Evolutionary conservation across 2,797 vertebrate genomes (phyloP).

Genomic region (Varecia variegata): DNA sequence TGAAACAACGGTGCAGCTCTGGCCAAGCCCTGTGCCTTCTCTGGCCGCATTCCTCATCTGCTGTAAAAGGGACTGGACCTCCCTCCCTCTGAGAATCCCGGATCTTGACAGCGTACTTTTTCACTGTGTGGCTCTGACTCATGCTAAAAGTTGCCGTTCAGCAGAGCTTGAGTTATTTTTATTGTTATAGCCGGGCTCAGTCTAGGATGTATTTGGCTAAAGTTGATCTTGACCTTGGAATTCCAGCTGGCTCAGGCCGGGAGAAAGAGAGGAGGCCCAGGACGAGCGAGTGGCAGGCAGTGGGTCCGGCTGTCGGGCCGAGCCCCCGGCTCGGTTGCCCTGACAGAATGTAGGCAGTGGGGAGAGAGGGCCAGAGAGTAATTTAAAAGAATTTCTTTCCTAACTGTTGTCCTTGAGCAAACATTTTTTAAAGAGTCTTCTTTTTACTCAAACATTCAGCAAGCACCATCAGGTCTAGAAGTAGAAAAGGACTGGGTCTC

Average conservation of each 20-base stretch:
- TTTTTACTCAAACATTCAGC: not conserved
- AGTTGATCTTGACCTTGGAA: slow-evolving; percentile 55
- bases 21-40: not conserved
- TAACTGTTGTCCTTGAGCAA: not conserved
- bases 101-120: not conserved
- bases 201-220: slow-evolving; percentile 47
- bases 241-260: not conserved
- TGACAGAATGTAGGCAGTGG: not conserved
- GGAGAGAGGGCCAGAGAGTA: not conserved
- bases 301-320: not conserved
- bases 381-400: not conserved
- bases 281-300: not conserved
- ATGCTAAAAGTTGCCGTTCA: slow-evolving; percentile 12
- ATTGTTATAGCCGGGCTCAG: slow-evolving; percentile 9
- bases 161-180: slow-evolving; percentile 62
- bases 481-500: not conserved
- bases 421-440: not conserved
- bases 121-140: slow-evolving; percentile 45
- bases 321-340: not conserved
- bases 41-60: not conserved
- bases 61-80: not conserved
- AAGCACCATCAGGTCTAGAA: not conserved
- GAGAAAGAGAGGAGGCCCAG: not conserved
- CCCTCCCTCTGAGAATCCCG: not conserved
- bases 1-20: not conserved